phyloP scores from a whole-genome alignment of 2,888 invertebrate genomes.

The Gerosis bhagava region DNA sequence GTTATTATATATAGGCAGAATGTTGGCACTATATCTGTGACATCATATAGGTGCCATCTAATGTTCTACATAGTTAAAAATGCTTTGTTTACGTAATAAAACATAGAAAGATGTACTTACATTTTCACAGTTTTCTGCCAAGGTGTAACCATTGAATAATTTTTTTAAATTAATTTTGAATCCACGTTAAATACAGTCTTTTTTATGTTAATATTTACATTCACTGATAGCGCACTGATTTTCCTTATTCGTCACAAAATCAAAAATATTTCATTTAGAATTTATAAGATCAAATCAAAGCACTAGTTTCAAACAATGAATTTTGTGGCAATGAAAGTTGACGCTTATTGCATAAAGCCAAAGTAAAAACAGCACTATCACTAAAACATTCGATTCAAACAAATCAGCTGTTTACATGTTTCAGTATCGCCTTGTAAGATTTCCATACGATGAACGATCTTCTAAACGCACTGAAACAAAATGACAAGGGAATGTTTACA shows the following conservation, averaged over 20 bases:
- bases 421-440: constrained; percentile 50
- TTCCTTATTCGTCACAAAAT: background rate
- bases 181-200: too few relatives aligned
- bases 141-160: constrained; percentile 5
- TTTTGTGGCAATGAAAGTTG: constrained; percentile 32
- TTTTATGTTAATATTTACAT: too few relatives aligned
- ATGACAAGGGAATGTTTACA: constrained; percentile 75
- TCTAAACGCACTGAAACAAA: constrained; percentile 71
- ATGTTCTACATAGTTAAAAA: too few relatives aligned
- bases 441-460: constrained; percentile 56
- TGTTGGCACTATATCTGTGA: too few relatives aligned
- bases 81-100: too few relatives aligned
- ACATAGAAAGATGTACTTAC: too few relatives aligned
- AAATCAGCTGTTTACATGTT: constrained; percentile 69
- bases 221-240: too few relatives aligned
- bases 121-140: constrained; percentile 6
- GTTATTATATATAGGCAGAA: too few relatives aligned
- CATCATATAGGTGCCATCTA: too few relatives aligned
- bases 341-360: constrained; percentile 19
- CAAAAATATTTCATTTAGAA: background rate
- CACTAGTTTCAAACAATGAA: constrained; percentile 33
- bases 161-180: too few relatives aligned
- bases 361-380: constrained; percentile 29
- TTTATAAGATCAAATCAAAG: background rate
- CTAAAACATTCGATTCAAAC: constrained; percentile 16